Evolutionary conservation across 2,113 vertebrate species (phyloP), one percentile per base, ranked within the genome.

Genomic region (Antigone vipio): DNA sequence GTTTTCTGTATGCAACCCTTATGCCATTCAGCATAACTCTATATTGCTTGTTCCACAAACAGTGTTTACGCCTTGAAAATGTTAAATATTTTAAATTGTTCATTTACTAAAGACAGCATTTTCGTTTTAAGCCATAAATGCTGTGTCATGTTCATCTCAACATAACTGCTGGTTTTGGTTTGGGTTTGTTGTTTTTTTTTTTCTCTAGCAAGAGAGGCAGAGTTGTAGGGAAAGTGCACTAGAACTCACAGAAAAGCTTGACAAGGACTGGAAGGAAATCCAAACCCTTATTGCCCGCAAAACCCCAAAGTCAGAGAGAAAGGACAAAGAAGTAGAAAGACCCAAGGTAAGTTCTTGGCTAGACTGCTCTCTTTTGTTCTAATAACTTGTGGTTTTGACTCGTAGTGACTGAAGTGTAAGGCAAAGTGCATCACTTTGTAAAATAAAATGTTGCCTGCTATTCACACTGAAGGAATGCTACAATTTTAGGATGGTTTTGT

Each of bases 201-300:
- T 56, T 32, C 30, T 32, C 73, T 97, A 99, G 99, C 98, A 99
- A 81, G 99, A 99, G 60, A 98, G 99, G 7, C 99, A 99, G 49
- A 98, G 97, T 26, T 99, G 96, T 85, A 98, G 98, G 90, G 99
- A 99, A 96, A 99, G 98, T 80, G 96, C 99, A 1, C 97, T 99
- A 79, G 99, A 98, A 89, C 98, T 99, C 94, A 99, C 99, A 0
- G 99, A 99, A 98, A 99, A 99, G 93, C 98, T 99, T 83, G 99
- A 99, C 92, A 98, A 98, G 35, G 99, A 99, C 24, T 99, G 99
- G 99, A 99, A 98, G 85, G 98, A 97, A 93, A 99, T 99, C 91
- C 99, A 99, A 90, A 67, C 90, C 6, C 98, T 99, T 30, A 94
- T 99, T 82, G 96, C 98, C 35, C 98, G 52, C 38, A 99, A 98